phyloP scores from a whole-genome alignment of 2,888 invertebrate genomes.

The Drosophila nr. perissopoda region DNA sequence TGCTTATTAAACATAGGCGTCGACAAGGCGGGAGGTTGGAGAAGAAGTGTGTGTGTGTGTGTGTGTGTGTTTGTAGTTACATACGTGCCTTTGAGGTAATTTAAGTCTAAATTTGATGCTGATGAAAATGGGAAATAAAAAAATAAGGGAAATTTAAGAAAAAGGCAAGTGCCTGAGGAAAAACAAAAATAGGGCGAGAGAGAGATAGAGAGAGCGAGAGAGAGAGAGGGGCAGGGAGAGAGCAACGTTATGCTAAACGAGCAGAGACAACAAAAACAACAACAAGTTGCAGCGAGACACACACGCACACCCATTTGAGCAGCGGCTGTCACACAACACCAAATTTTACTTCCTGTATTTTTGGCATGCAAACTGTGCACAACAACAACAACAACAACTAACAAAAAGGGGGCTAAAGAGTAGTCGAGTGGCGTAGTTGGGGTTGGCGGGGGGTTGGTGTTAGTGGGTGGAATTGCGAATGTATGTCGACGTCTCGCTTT shows the following conservation, averaged over 20 bases:
- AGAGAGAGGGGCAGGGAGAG: not conserved
- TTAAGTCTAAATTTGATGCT: constrained; percentile 32
- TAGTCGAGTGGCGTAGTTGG: not conserved
- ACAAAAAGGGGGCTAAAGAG: not conserved
- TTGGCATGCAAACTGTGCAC: constrained; percentile 33
- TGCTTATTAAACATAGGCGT: constrained; percentile 69
- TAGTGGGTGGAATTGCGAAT: constrained; percentile 2
- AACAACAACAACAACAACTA: not conserved
- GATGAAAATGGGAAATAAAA: constrained; percentile 33
- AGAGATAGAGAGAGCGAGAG: not conserved
- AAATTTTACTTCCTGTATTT: constrained; percentile 65
- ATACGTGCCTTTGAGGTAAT: constrained; percentile 59
- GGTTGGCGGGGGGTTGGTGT: not conserved
- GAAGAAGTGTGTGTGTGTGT: not conserved
- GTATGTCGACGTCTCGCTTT: constrained; percentile 23
- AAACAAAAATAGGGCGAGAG: not conserved
- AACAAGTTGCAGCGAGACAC: constrained; percentile 24
- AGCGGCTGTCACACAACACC: constrained; percentile 55
- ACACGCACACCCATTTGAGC: constrained; percentile 22
- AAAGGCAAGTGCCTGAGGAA: constrained; percentile 9
- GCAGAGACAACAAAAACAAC: constrained; percentile 11
- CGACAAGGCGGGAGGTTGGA: not conserved
- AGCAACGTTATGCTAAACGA: constrained; percentile 15
- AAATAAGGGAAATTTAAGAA: constrained; percentile 2
- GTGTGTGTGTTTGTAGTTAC: not conserved